Evolutionary conservation across 2,888 invertebrate species (phyloP), one percentile per base, ranked within the genome.

Genomic region (Phortica okadai): DNA sequence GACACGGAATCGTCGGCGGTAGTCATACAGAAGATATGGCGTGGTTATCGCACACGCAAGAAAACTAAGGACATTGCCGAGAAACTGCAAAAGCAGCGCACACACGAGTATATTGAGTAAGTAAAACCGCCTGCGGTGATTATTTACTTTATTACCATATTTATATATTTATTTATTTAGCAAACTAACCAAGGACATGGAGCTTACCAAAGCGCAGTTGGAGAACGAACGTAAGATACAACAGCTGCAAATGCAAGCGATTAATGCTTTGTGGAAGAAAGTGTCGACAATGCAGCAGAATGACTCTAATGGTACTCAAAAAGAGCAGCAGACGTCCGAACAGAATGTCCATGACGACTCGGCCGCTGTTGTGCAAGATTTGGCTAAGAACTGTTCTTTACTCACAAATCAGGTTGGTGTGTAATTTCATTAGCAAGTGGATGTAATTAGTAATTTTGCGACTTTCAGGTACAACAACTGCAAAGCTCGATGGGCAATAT

Each of bases 221-320:
- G 96, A 97, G 88, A 96, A 96, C 84, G 97, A 97, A 89, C 92
- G 96, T 44, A 96, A 96, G 88, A 94, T 97, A 76, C 96, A 97
- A 84, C 94, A 96, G 88, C 91, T 97, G 72, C 97, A 97, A 92
- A 96, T 97, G 94, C 97, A 97, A 91, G 97, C 97, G 5, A 97
- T 97, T 83, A 96, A 96, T 88, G 97, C 97, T 0, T 92, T 97
- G 3, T 97, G 97, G 97, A 96, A 96, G 91, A 96, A 96, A 90
- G 95, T 96, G 1, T 95, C 95, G 16, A 94, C 94, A 0, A 91
- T 96, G 82, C 95, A 91, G 78, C 79, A 83, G 14, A 82, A 84
- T 8, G 62, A 81, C 1, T 81, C 25, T 14, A 14, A 33, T 16
- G 11, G 8, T 16, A 21, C 69, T 25, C 69, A 74, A 62, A 69